Percentiles rank a stretch among this genome's conserved stretches.
Evolutionary conservation across 2,113 vertebrate genomes (phyloP).

Genomic region (Pollachius pollachius): DNA sequence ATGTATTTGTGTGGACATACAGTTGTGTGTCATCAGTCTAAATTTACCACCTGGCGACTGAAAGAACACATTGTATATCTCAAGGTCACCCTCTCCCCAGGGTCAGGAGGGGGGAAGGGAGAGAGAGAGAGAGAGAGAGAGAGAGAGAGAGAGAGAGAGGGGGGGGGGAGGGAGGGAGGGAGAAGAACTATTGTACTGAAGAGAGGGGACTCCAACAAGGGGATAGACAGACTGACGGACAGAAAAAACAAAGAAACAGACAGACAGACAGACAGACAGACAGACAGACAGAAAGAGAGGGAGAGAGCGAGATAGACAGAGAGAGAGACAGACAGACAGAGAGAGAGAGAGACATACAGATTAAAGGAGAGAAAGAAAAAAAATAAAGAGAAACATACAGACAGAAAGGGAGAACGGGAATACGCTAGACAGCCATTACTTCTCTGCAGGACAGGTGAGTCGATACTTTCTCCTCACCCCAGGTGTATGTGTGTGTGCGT

Average conservation of each 20-base stretch:
- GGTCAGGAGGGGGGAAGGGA: conserved; percentile 35
- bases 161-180: too few species aligned
- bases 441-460: conserved; percentile 19
- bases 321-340: conserved; percentile 22
- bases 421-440: conserved; percentile 12
- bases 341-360: conserved; percentile 5
- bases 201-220: not conserved
- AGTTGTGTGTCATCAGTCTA: conserved; percentile 63
- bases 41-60: conserved; percentile 73
- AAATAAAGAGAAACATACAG: too few species aligned
- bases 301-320: conserved; percentile 39
- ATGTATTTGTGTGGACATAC: not conserved
- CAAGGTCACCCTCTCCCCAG: conserved; percentile 57
- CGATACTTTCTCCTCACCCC: not conserved
- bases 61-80: conserved; percentile 58
- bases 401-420: too few species aligned
- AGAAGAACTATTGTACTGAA: not conserved
- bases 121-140: conserved; percentile 5
- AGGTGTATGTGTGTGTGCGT: too few species aligned
- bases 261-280: conserved; percentile 11
- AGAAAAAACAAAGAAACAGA: conserved; percentile 18
- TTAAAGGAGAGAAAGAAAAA: too few species aligned
- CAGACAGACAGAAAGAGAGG: conserved; percentile 13
- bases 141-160: conserved; percentile 3
- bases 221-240: not conserved